Percentiles rank a stretch among this genome's conserved stretches.
Conservation (phyloP, 2,797 vertebrate species). For the Leptoclinus maculatus region DNA sequence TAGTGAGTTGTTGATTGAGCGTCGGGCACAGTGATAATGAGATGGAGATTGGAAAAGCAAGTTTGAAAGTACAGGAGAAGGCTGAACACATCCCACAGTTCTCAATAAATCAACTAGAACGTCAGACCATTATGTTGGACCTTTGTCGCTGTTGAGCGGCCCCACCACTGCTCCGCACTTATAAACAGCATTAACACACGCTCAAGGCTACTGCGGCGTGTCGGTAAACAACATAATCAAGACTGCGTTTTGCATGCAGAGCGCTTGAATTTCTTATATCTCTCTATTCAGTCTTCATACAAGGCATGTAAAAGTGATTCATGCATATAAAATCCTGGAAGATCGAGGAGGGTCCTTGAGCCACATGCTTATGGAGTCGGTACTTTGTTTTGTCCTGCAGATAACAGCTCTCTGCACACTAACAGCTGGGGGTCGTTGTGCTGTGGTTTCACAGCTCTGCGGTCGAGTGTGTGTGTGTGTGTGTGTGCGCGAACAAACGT, state of each 20-base stretch:
- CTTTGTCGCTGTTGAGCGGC: constrained; percentile 47
- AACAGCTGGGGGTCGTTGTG: constrained; percentile 81
- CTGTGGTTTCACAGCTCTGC: constrained; percentile 79
- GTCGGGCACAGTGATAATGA: constrained; percentile 79
- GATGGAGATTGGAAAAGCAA: constrained; percentile 82
- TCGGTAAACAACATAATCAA: constrained; percentile 67
- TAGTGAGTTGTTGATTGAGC: constrained; percentile 79
- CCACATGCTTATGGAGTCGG: constrained; percentile 45
- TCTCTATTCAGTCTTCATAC: constrained; percentile 51
- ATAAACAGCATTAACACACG: constrained; percentile 42
- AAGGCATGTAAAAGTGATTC: constrained; percentile 50
- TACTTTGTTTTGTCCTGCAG: constrained; percentile 58
- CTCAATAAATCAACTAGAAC: constrained; percentile 75
- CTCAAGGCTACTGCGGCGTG: constrained; percentile 59
- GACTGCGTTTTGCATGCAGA: constrained; percentile 56
- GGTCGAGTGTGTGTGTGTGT: constrained; percentile 23
- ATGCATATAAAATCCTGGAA: constrained; percentile 41
- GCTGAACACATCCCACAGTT: constrained; percentile 65
- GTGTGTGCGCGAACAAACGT: constrained; percentile 46
- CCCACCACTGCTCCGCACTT: constrained; percentile 46
- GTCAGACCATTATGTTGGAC: constrained; percentile 63
- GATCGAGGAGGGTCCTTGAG: constrained; percentile 54
- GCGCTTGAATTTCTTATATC: constrained; percentile 49
- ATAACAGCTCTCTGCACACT: constrained; percentile 63
- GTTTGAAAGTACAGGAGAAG: constrained; percentile 72